These are phyloP conservation scores for Drosophila navojoa DNA, from an alignment of 1,140 invertebrate genomes.

Conservation along the genomic window DNA sequence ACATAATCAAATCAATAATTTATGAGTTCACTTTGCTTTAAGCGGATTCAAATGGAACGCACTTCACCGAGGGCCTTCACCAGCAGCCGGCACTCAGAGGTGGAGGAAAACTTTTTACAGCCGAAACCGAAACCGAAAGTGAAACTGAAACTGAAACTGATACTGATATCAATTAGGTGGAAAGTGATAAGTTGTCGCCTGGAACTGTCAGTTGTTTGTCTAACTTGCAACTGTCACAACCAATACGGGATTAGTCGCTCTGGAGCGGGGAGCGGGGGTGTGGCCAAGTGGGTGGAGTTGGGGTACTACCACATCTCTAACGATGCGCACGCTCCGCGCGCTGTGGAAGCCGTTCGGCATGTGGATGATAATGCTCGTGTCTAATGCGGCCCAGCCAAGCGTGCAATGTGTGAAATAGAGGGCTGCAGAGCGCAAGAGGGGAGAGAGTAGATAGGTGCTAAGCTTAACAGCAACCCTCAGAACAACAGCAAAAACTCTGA, in stretches of 20 bases:
- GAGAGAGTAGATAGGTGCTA: background rate
- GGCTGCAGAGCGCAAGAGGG: background rate
- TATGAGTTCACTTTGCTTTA: constrained; percentile 77
- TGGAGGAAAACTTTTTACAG: constrained; percentile 54
- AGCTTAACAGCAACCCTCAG: constrained; percentile 6
- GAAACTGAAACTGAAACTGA: constrained; percentile 51
- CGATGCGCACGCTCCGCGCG: constrained; percentile 61
- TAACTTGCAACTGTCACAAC: constrained; percentile 57
- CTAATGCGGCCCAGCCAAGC: constrained; percentile 50
- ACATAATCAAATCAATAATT: constrained; percentile 83
- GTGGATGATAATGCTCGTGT: constrained; percentile 60
- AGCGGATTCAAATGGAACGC: constrained; percentile 77
- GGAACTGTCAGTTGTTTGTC: constrained; percentile 59
- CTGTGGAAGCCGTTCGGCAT: constrained; percentile 49
- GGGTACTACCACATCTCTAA: background rate
- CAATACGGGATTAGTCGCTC: background rate
- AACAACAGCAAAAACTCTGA: background rate
- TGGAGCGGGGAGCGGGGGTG: background rate
- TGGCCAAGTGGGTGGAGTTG: background rate
- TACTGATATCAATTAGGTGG: constrained; percentile 78
- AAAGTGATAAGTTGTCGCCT: constrained; percentile 72
- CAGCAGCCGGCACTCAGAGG: background rate
- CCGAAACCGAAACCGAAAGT: constrained; percentile 7
- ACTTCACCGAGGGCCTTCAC: constrained; percentile 36
- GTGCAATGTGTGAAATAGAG: constrained; percentile 35